Evolutionary conservation across 1,140 invertebrate species (phyloP).

Genomic region (Lineus longissimus): DNA sequence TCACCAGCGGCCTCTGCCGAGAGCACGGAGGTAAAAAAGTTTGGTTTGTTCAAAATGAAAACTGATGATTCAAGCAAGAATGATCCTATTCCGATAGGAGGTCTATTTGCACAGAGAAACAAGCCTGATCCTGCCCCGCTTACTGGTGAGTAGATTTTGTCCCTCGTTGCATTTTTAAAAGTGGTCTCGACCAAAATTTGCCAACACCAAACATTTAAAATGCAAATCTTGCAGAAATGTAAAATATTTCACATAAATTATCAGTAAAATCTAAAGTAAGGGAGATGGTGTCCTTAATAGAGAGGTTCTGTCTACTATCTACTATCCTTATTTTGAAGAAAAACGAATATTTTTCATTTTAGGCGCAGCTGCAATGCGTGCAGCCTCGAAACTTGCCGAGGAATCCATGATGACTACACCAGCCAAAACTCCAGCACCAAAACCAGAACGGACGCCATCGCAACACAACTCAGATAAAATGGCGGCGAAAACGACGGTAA

Average conservation of each 20-base stretch:
- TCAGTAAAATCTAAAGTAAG: no score
- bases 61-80: conserved; percentile 50
- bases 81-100: conserved; percentile 50
- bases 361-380: conserved; percentile 22
- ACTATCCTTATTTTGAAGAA: no score
- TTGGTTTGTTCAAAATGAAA: conserved; percentile 65
- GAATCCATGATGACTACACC: conserved; percentile 29
- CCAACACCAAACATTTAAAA: no score
- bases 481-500: neutral
- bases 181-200: no score
- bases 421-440: neutral
- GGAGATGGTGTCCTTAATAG: no score
- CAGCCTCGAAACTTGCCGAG: conserved; percentile 21
- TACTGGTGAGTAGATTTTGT: conserved; percentile 13
- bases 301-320: no score
- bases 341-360: conserved; percentile 1
- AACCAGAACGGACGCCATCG: neutral
- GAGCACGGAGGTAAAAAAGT: conserved; percentile 28
- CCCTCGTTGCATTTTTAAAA: no score
- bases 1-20: conserved; percentile 12
- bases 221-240: no score
- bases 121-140: conserved; percentile 16
- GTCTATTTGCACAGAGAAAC: conserved; percentile 56
- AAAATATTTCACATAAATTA: no score
- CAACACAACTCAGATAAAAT: neutral